phyloP scores from a whole-genome alignment of 2,113 vertebrate genomes.

The Acrocephalus arundinaceus region DNA sequence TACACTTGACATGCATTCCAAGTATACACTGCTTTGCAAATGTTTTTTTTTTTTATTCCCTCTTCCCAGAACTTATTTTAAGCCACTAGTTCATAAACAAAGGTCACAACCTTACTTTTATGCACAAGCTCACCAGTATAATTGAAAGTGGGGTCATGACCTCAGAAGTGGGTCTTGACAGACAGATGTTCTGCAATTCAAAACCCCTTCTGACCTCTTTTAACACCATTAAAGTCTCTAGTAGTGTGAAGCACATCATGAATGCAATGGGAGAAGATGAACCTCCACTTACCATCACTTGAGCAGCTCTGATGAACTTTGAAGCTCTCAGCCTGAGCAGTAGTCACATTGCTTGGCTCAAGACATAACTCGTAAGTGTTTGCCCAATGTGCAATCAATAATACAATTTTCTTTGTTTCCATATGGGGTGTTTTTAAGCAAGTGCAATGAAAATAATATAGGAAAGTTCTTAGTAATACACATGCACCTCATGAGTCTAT shows the following conservation, averaged over 20 bases:
- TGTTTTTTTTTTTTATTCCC: conserved; percentile 25
- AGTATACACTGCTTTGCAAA: conserved; percentile 26
- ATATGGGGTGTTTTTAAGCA: neutral
- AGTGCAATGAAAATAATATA: neutral
- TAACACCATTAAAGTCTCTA: neutral
- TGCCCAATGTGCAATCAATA: neutral
- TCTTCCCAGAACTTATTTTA: conserved; percentile 52
- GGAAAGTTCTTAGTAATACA: neutral
- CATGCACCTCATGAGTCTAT: neutral
- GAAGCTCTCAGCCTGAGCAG: neutral
- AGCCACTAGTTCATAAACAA: conserved; percentile 28
- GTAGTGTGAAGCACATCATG: neutral
- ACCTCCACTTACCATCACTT: neutral
- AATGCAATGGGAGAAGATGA: neutral
- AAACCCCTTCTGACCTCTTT: conserved; percentile 31
- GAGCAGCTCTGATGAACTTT: neutral
- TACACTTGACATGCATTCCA: conserved; percentile 49
- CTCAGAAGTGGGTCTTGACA: conserved; percentile 13
- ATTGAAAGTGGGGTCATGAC: conserved; percentile 50
- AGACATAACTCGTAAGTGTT: neutral
- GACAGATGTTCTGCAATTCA: conserved; percentile 32
- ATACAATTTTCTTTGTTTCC: neutral
- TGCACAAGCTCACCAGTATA: neutral
- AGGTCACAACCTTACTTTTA: conserved; percentile 40
- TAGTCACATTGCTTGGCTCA: neutral